phyloP scores from a whole-genome alignment of 2,113 vertebrate species.

The Misgurnus anguillicaudatus region DNA sequence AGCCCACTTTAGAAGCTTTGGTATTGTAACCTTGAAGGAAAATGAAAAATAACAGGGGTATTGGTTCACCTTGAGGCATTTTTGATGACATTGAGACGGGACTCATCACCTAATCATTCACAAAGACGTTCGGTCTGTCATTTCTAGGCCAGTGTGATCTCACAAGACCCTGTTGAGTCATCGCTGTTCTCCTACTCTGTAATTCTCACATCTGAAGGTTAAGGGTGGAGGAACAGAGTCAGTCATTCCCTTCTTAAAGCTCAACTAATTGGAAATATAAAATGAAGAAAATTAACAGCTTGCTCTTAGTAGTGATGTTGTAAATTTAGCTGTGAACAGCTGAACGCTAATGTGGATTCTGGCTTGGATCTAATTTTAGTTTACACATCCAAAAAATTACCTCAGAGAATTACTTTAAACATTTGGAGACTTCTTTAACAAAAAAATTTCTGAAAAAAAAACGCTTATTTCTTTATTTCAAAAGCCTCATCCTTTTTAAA shows the following conservation, averaged over 20 bases:
- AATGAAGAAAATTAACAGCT: constrained; percentile 38
- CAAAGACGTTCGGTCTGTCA: constrained; percentile 26
- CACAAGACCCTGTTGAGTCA: not conserved
- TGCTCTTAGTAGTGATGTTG: not conserved
- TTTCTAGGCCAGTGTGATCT: constrained; percentile 36
- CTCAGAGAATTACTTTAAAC: constrained; percentile 33
- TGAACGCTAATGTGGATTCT: constrained; percentile 43
- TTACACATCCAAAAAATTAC: constrained; percentile 28
- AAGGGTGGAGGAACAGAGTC: constrained; percentile 8
- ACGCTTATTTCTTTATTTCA: constrained; percentile 11
- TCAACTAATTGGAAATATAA: constrained; percentile 45
- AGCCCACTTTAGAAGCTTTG: constrained; percentile 2
- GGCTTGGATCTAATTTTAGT: constrained; percentile 35
- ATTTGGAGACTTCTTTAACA: constrained; percentile 16
- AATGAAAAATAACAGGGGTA: not conserved
- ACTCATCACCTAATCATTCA: constrained; percentile 29
- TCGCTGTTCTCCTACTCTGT: constrained; percentile 29
- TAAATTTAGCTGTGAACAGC: constrained; percentile 34
- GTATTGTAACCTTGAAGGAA: constrained; percentile 7
- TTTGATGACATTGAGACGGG: constrained; percentile 3
- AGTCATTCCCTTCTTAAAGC: constrained; percentile 13
- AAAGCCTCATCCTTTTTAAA: not conserved
- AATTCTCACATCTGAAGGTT: constrained; percentile 33
- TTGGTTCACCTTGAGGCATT: constrained; percentile 34
- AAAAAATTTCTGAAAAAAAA: no score